A percentile compares a stretch with the other conserved stretches of the same genome.
These are phyloP conservation scores for Thereva unica DNA, from an alignment of 2,888 invertebrate species.

Conservation along the genomic window DNA sequence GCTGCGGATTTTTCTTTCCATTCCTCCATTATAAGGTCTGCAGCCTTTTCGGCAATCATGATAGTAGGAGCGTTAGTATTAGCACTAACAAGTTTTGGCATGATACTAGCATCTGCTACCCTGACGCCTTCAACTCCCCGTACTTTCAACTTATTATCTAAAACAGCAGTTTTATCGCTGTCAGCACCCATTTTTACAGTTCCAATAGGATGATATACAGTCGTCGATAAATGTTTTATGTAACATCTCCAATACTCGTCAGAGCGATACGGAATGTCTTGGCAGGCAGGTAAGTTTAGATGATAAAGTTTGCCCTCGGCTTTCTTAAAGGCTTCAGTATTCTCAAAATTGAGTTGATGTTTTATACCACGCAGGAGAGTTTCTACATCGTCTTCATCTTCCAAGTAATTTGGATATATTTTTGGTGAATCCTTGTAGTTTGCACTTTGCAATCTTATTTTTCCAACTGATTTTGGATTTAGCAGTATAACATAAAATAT, in stretches of 20 bases:
- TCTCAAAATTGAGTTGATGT: conserved; percentile 52
- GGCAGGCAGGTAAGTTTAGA: conserved; percentile 42
- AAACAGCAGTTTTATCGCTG: conserved; percentile 59
- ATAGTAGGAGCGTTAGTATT: conserved; percentile 76
- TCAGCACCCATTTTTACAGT: conserved; percentile 70
- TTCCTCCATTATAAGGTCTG: too few species aligned
- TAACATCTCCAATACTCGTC: conserved; percentile 65
- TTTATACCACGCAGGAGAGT: conserved; percentile 58
- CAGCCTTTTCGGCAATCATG: conserved; percentile 58
- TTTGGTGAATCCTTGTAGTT: conserved; percentile 61
- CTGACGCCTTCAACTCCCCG: conserved; percentile 68
- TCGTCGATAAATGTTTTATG: conserved; percentile 61
- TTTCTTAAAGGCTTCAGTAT: conserved; percentile 38
- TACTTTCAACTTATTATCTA: conserved; percentile 61
- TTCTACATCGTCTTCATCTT: conserved; percentile 57
- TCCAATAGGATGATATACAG: conserved; percentile 70
- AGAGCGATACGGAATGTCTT: conserved; percentile 47
- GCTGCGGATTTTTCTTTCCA: too few species aligned
- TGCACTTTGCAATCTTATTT: conserved; percentile 59
- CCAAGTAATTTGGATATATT: conserved; percentile 64
- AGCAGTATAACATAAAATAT: conserved; percentile 48
- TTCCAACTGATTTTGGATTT: conserved; percentile 58
- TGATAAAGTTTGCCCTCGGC: conserved; percentile 28
- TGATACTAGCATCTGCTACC: conserved; percentile 80
- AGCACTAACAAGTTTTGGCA: conserved; percentile 74